phyloP scores from a whole-genome alignment of 2,888 invertebrate genomes.

The Folsomia candida region DNA sequence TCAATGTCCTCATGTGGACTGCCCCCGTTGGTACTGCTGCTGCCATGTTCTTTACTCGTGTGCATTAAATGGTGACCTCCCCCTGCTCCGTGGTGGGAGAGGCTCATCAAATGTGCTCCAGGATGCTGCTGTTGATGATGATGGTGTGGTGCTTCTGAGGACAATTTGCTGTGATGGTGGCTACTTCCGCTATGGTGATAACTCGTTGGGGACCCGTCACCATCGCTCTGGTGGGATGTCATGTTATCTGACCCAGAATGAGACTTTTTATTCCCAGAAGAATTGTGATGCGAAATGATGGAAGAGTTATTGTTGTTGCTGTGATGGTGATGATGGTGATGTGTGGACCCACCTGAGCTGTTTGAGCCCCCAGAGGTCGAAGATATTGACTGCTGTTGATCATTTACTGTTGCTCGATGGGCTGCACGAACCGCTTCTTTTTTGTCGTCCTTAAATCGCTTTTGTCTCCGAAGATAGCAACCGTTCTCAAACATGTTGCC shows the following conservation, averaged over 20 bases:
- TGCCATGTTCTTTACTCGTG: constrained; percentile 33
- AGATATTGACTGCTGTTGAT: constrained; percentile 55
- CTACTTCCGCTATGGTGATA: constrained; percentile 35
- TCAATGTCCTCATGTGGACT: constrained; percentile 40
- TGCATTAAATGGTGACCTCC: constrained; percentile 38
- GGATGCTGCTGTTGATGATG: constrained; percentile 25
- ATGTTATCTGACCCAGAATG: constrained; percentile 1
- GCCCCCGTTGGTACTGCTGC: constrained; percentile 32
- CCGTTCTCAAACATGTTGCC: constrained; percentile 57
- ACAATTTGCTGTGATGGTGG: constrained; percentile 28
- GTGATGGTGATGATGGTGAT: constrained; percentile 55
- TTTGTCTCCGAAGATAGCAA: constrained; percentile 92
- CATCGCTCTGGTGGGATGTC: constrained; percentile 33
- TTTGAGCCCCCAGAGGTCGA: constrained; percentile 49
- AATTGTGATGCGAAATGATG: constrained; percentile 54
- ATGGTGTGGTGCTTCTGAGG: constrained; percentile 30
- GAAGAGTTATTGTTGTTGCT: constrained; percentile 56
- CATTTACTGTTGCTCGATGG: constrained; percentile 63
- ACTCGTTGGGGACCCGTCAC: constrained; percentile 42
- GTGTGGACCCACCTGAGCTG: constrained; percentile 51
- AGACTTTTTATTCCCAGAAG: constrained; percentile 52
- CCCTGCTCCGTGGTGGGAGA: constrained; percentile 26
- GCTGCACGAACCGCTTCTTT: constrained; percentile 79
- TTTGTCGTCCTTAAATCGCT: constrained; percentile 96
- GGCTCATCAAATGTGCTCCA: constrained; percentile 21